Evolutionary conservation across 2,888 invertebrate species (phyloP).

Genomic region (Tholera decimalis): DNA sequence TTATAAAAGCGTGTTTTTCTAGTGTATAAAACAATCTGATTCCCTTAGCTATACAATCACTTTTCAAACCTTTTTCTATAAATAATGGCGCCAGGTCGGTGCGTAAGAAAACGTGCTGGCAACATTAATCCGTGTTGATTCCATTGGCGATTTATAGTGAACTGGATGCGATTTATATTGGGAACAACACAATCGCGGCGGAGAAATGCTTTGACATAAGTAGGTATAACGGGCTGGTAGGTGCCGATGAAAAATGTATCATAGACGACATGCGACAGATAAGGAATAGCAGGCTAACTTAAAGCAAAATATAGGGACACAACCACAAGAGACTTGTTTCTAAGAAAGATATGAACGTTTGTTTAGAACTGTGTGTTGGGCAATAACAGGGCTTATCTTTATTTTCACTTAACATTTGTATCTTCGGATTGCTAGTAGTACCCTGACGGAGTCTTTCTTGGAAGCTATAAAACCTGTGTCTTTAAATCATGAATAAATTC

Average conservation of each 20-base stretch:
- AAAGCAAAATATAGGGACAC: too few relatives aligned
- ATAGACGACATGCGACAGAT: conserved; percentile 7
- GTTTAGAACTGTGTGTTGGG: too few relatives aligned
- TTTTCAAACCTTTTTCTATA: conserved; percentile 47
- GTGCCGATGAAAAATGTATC: conserved; percentile 65
- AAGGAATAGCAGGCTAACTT: conserved; percentile 34
- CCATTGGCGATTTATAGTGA: conserved; percentile 53
- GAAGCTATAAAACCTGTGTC: too few relatives aligned
- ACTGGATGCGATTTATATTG: conserved; percentile 61
- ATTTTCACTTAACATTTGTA: too few relatives aligned
- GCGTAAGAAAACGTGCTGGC: conserved; percentile 57
- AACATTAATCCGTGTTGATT: conserved; percentile 57
- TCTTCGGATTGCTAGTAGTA: too few relatives aligned
- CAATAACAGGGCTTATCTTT: too few relatives aligned
- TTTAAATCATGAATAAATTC: too few relatives aligned
- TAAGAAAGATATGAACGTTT: too few relatives aligned
- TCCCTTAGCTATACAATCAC: conserved; percentile 31
- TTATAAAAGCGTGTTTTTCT: too few relatives aligned
- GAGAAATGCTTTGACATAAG: conserved; percentile 64
- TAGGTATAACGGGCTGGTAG: conserved; percentile 63
- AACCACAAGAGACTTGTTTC: too few relatives aligned
- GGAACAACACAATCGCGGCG: conserved; percentile 56
- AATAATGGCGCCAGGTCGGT: conserved; percentile 54
- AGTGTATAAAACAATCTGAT: conserved; percentile 20
- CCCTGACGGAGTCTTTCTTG: too few relatives aligned